A percentile compares a stretch with the other conserved stretches of the same genome.
Conservation (phyloP, 2,888 invertebrate genomes). For the Acanthosepion esculentum region DNA sequence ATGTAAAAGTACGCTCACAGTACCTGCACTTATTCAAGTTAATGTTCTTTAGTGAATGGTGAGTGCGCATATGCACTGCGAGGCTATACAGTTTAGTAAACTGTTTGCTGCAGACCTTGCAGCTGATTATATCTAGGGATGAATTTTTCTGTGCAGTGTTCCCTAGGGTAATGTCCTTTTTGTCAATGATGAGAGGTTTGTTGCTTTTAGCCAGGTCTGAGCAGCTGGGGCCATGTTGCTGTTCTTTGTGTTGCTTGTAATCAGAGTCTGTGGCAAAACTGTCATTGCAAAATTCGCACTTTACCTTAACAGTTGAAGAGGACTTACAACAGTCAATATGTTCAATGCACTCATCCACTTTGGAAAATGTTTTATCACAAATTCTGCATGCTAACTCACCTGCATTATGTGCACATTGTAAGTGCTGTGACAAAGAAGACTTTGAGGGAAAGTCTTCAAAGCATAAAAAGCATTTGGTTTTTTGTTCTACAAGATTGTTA, state of each 20-base stretch:
- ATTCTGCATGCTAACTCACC: not conserved
- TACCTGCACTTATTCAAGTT: not conserved
- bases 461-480: not conserved
- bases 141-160: not conserved
- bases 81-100: not conserved
- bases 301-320: not conserved
- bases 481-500: not conserved
- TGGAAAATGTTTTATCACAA: not conserved
- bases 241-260: not conserved
- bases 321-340: not conserved
- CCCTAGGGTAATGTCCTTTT: not conserved
- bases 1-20: constrained; percentile 16
- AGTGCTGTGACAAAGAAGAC: not conserved
- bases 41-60: not conserved
- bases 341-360: not conserved
- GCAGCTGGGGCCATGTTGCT: not conserved
- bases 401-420: not conserved
- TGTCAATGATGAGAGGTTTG: not conserved
- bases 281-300: not conserved
- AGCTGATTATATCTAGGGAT: not conserved
- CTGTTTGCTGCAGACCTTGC: not conserved
- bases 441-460: not conserved
- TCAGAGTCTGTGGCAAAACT: not conserved
- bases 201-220: not conserved
- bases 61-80: not conserved